These are phyloP conservation scores for Urocynchramus pylzowi DNA, from an alignment of 2,113 vertebrate genomes.

Conservation along the genomic window DNA sequence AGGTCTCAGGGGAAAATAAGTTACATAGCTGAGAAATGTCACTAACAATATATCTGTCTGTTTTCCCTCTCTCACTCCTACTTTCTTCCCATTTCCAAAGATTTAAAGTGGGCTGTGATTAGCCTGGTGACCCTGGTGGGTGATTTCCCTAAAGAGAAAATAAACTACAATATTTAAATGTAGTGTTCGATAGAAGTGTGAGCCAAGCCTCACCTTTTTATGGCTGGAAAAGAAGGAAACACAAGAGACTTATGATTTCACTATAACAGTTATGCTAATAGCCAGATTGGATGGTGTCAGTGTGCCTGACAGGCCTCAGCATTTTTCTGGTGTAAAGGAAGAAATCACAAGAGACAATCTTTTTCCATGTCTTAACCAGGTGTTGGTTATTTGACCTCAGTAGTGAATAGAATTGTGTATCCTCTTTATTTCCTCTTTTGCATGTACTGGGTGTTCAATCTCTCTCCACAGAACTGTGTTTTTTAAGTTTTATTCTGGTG, in stretches of 20 bases:
- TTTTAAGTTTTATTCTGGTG: neutral
- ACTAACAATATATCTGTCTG: neutral
- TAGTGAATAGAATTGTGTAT: neutral
- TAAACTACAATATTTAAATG: neutral
- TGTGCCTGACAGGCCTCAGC: neutral
- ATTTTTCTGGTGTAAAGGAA: neutral
- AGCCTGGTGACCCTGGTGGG: neutral
- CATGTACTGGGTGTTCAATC: neutral
- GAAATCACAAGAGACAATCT: neutral
- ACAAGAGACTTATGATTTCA: neutral
- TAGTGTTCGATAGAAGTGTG: neutral
- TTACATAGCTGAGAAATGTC: neutral
- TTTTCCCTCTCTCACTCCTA: neutral
- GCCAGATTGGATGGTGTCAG: neutral
- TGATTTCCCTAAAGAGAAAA: constrained; percentile 11
- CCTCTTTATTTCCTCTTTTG: neutral
- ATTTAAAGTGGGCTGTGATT: constrained; percentile 23
- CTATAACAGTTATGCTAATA: neutral
- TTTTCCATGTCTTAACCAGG: neutral
- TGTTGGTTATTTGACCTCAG: neutral
- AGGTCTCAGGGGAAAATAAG: neutral
- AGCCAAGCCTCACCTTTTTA: constrained; percentile 5
- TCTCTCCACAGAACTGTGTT: neutral
- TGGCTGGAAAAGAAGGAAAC: neutral
- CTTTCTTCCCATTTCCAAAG: neutral